A percentile compares a stretch with the other conserved stretches of the same genome.
phyloP scores from a whole-genome alignment of 2,888 invertebrate genomes.

The Lottia scabra region DNA sequence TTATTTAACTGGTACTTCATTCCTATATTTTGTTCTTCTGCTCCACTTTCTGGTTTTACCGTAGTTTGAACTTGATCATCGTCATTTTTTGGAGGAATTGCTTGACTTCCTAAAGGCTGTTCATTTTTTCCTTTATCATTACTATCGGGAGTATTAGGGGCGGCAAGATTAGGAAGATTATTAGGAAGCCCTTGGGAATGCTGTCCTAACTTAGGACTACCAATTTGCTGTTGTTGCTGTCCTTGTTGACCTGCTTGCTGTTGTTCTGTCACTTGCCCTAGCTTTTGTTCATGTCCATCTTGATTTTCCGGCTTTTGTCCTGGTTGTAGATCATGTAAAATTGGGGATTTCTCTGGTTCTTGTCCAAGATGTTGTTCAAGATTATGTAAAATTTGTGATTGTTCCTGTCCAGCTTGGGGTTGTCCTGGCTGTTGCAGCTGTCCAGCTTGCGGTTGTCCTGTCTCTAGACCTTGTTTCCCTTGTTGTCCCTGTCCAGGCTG shows the following conservation, averaged over 20 bases:
- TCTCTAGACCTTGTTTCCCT: not conserved
- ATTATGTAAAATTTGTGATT: not conserved
- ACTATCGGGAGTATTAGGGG: too few relatives aligned
- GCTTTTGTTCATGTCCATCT: not conserved
- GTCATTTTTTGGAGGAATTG: too few relatives aligned
- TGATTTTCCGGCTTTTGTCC: not conserved
- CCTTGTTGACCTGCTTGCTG: not conserved
- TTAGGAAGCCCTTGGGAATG: not conserved
- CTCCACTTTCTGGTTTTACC: too few relatives aligned
- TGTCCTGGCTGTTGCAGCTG: not conserved
- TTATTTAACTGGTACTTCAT: too few relatives aligned
- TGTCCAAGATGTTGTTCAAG: not conserved
- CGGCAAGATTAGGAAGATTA: too few relatives aligned
- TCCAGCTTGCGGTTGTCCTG: not conserved
- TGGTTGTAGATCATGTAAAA: not conserved
- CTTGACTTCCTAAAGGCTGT: too few relatives aligned
- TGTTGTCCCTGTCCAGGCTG: not conserved
- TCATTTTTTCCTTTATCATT: too few relatives aligned
- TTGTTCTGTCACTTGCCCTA: not conserved
- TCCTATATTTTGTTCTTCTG: too few relatives aligned
- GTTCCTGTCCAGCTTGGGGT: not conserved
- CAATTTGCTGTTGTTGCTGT: not conserved
- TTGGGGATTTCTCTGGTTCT: not conserved
- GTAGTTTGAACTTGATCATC: too few relatives aligned
- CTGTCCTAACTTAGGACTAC: not conserved